Evolutionary conservation across 1,140 invertebrate genomes (phyloP), one percentile per base, ranked within the genome.

Genomic region (Saxidomus purpurata): DNA sequence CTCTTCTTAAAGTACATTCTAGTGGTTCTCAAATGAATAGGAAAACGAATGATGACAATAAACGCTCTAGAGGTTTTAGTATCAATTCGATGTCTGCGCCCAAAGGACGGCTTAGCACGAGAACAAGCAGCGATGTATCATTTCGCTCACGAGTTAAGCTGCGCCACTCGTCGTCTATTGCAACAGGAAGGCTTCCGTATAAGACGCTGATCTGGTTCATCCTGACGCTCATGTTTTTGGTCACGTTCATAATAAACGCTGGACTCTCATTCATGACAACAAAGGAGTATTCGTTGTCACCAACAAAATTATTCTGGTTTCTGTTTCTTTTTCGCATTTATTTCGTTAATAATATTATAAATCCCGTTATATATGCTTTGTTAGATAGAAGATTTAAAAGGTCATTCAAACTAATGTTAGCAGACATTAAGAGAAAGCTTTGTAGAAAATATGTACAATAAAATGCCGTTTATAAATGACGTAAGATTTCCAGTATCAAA

Each of bases 141-240:
- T 77, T 47, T 34, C 55, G 59, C 25, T 28, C 49, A 22, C 19
- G 28, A 11, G 11, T 40, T 15, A 15, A 25, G 19, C 52, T 38
- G 1, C 34, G 77, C 11, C 59, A n/a, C 15, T 74, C 47, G 9
- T 82, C 87, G 40, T 36, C 47, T 47, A 4, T n/a, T 6, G 55
- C 19, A 25, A 25, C 22, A 0, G 63, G 67, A 25, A 49, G 25
- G 22, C 28, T 81, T n/a, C 87, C 77, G 0, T 81, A 82, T 22
- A 84, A 90, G 63, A 82, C 85, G n/a, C n/a, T 91, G n/a, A 82
- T 90, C 34, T 91, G 91, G 83, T 91, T 89, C 69, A 69, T 91
- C 34, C 81, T 89, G 22, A 91, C 89, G 59, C 40, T 91, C 6
- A 61, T 90, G 0, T 83, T 91, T 19, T 38, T 91, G 63, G 11